Conservation (phyloP, 2,888 invertebrate genomes). For the Malachius bipustulatus region DNA sequence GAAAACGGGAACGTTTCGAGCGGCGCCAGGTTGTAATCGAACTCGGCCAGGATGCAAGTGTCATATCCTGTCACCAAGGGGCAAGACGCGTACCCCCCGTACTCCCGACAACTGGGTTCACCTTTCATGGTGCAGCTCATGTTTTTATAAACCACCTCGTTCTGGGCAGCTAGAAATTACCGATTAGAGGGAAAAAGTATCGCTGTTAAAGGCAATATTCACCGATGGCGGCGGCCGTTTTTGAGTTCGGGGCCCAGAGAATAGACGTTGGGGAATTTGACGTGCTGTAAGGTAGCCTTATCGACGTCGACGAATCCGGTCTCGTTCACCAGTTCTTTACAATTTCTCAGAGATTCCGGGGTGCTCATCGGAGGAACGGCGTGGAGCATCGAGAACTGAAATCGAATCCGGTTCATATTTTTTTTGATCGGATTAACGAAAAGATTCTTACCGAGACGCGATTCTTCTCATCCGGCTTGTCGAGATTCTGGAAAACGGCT, state of each 20-base stretch:
- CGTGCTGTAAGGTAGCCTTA: constrained; percentile 70
- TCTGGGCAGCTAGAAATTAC: constrained; percentile 63
- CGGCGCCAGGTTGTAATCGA: constrained; percentile 72
- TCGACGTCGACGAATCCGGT: constrained; percentile 71
- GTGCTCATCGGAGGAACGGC: constrained; percentile 81
- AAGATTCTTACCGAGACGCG: constrained; percentile 33
- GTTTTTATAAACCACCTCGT: constrained; percentile 65
- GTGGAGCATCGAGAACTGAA: constrained; percentile 78
- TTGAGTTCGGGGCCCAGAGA: constrained; percentile 92
- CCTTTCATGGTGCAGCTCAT: constrained; percentile 56
- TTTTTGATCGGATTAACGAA: no score
- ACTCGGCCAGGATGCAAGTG: constrained; percentile 85
- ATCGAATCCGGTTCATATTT: no score
- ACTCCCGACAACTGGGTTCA: constrained; percentile 40
- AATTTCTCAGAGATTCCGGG: constrained; percentile 50
- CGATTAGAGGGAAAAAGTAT: background rate
- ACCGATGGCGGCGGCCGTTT: constrained; percentile 95
- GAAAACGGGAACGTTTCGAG: constrained; percentile 86
- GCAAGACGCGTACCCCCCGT: constrained; percentile 95
- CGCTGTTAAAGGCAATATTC: no score
- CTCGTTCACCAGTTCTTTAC: constrained; percentile 51
- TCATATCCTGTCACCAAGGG: constrained; percentile 81
- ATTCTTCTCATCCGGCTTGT: constrained; percentile 41
- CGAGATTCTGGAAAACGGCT: constrained; percentile 71
- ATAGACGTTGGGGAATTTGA: constrained; percentile 71